These are phyloP conservation scores for Gracilinanus agilis DNA, from an alignment of 2,113 vertebrate species.

Conservation along the genomic window DNA sequence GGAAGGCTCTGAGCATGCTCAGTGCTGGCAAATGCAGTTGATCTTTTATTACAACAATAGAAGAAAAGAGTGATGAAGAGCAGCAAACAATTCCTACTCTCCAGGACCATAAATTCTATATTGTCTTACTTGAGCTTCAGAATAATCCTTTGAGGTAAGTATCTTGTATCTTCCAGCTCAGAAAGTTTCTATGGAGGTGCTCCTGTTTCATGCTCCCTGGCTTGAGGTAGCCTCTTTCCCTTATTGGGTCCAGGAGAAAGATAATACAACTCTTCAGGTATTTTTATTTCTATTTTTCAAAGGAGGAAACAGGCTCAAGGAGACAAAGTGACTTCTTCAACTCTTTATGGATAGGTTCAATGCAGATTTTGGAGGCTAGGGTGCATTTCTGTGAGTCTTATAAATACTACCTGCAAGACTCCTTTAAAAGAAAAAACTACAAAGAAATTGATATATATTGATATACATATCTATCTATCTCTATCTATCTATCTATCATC, in stretches of 20 bases:
- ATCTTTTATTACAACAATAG: neutral
- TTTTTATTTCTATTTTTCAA: neutral
- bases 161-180: neutral
- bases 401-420: conserved; percentile 23
- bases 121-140: neutral
- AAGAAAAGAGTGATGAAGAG: neutral
- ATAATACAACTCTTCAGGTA: conserved; percentile 42
- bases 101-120: neutral
- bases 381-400: conserved; percentile 3
- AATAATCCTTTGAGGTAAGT: neutral
- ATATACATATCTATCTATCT: too few species aligned
- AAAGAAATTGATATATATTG: neutral
- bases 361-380: conserved; percentile 9
- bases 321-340: neutral
- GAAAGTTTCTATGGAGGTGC: conserved; percentile 45
- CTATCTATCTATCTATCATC: too few species aligned
- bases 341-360: neutral
- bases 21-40: conserved; percentile 3
- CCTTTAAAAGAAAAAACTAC: conserved; percentile 20
- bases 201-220: conserved; percentile 55
- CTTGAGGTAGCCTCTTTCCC: conserved; percentile 53
- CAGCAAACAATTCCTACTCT: neutral
- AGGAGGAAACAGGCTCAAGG: neutral
- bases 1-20: neutral
- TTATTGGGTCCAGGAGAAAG: conserved; percentile 59